Base-by-base conservation (phyloP, 2,888 invertebrate species). In the Callyntrura sp. region DNA sequence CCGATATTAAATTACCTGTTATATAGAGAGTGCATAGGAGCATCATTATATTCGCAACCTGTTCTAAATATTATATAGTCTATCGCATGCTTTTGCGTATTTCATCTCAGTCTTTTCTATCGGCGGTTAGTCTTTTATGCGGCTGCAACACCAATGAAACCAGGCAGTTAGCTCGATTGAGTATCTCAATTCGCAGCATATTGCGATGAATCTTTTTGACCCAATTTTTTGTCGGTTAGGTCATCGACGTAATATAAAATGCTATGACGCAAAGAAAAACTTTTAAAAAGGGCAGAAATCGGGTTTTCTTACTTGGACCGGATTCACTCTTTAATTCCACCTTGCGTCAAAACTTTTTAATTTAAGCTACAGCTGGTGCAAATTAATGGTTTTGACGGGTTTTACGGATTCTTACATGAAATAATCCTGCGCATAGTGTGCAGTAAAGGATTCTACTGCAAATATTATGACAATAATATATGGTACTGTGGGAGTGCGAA, bases 351-450 rank as follows among this genome's bases (percentile, higher is more conserved):
- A 60, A 55, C 8, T 5, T 43, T 20, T 35, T 78, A 78, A 78
- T 81, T 65, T 81, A 60, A 62, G n/a, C 60, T 62, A 45, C 60
- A 62, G 43, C 60, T 62, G 81, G 81, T 62, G 45, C 14, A 60
- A 23, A 81, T 73, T 45, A 45, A 45, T 25, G 28, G 3, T 23
- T 43, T 17, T 20, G 45, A 9, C n/a, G 70, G 43, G 43, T 35
- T 6, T 35, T 35, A 35, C 35, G 35, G 35, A 35, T 35, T 6
- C 6, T 35, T 6, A 6, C 35, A 35, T 35, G 35, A 35, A 35
- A 35, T 35, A 35, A 6, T 35, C 35, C 2, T 35, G 35, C n/a
- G n/a, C n/a, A n/a, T n/a, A n/a, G n/a, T n/a, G 35, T 4, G 35
- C 35, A 35, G 35, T 6, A 35, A 2, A 35, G 35, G 35, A 35